Conservation (phyloP, 2,113 vertebrate genomes). For the Cyphomyrus plagiostoma region DNA sequence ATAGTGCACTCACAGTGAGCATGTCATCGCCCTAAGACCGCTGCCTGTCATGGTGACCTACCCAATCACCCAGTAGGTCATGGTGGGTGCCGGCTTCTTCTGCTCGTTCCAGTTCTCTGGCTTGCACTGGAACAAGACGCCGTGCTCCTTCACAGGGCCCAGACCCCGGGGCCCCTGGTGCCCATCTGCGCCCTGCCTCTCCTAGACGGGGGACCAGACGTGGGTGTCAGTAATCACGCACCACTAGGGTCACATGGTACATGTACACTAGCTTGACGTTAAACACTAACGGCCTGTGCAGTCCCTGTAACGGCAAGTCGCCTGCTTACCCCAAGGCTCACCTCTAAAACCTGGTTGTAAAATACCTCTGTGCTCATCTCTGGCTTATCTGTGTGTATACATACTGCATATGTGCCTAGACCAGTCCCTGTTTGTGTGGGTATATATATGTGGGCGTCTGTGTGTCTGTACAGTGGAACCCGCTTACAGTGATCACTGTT, state of each 20-base stretch:
- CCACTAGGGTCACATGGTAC: neutral
- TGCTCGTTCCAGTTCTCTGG: conserved; percentile 85
- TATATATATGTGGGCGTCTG: neutral
- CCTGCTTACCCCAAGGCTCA: neutral
- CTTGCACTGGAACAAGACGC: conserved; percentile 86
- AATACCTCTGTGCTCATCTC: neutral
- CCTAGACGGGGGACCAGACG: conserved; percentile 24
- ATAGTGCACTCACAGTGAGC: neutral
- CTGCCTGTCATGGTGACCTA: conserved; percentile 42
- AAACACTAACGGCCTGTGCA: neutral
- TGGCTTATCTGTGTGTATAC: neutral
- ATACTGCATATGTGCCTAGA: neutral
- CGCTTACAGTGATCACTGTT: no score
- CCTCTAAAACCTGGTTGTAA: neutral
- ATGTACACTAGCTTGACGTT: neutral
- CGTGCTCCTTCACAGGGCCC: conserved; percentile 77
- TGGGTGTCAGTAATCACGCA: no score
- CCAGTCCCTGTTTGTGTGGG: neutral
- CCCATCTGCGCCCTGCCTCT: conserved; percentile 37
- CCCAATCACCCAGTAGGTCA: conserved; percentile 99
- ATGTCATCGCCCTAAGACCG: neutral
- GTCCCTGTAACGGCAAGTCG: neutral
- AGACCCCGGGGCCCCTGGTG: conserved; percentile 47
- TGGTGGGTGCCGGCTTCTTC: conserved; percentile 78
- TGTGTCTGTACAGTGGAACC: neutral